These are phyloP conservation scores for Tenthredo distinguenda DNA, from an alignment of 2,888 invertebrate species.

Conservation along the genomic window DNA sequence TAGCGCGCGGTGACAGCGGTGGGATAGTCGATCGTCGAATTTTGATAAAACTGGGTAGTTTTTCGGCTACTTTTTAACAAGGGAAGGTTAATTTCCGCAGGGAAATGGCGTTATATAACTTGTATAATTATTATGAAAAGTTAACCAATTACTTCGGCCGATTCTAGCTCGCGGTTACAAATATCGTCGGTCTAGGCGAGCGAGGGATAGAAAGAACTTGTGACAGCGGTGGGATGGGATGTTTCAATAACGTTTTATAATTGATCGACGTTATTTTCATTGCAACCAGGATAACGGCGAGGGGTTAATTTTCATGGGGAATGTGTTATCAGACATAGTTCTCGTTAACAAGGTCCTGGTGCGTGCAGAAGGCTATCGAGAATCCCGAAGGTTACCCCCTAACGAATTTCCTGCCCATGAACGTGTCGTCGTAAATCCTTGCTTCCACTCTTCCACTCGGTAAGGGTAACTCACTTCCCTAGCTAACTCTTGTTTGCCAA, in stretches of 20 bases:
- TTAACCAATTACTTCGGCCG: not conserved
- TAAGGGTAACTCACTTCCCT: conserved; percentile 33
- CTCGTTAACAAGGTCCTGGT: conserved; percentile 57
- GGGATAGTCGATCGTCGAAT: not conserved
- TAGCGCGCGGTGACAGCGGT: not conserved
- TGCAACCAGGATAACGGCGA: not conserved
- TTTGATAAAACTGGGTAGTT: not conserved
- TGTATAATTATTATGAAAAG: not conserved
- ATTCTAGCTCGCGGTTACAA: not conserved
- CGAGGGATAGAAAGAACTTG: not conserved
- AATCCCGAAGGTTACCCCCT: conserved; percentile 72
- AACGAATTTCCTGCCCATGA: conserved; percentile 74
- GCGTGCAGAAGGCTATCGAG: conserved; percentile 73
- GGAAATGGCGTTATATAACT: not conserved
- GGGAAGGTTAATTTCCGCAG: not conserved
- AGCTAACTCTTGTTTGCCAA: conserved; percentile 20
- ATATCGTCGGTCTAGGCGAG: not conserved
- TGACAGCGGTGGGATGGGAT: not conserved
- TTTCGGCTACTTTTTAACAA: not conserved
- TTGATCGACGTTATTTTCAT: not conserved
- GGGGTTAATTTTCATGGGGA: conserved; percentile 21
- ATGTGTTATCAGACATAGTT: conserved; percentile 58
- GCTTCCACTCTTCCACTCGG: conserved; percentile 27
- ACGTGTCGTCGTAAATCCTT: conserved; percentile 71
- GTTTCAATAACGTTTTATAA: not conserved